Evolutionary conservation across 2,797 vertebrate species (phyloP).

Genomic region (Semotilus atromaculatus): DNA sequence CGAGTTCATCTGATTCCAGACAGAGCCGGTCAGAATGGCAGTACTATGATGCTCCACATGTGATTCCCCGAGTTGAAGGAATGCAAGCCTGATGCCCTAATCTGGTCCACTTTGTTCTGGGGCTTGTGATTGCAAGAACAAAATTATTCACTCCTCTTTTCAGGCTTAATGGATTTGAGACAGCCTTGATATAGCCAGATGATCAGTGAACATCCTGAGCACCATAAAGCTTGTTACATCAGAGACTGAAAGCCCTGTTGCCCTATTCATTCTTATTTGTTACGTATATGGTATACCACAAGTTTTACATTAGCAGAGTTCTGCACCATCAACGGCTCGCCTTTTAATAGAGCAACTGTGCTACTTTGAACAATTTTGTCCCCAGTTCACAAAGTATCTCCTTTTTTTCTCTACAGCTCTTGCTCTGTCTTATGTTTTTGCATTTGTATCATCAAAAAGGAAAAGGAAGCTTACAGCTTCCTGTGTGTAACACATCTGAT

Average conservation of each 20-base stretch:
- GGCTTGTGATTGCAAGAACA: constrained; percentile 24
- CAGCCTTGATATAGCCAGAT: constrained; percentile 4
- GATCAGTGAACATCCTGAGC: constrained; percentile 30
- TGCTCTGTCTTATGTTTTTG: constrained; percentile 34
- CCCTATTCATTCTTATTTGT: background rate
- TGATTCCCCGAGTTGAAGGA: constrained; percentile 26
- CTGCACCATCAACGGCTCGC: background rate
- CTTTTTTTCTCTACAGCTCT: constrained; percentile 31
- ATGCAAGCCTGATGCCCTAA: constrained; percentile 33
- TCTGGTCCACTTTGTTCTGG: constrained; percentile 20
- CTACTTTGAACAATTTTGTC: constrained; percentile 30
- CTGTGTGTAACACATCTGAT: constrained; percentile 42
- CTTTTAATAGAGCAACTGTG: constrained; percentile 36
- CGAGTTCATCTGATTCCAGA: background rate
- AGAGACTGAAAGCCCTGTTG: constrained; percentile 15
- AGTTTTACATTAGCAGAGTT: background rate
- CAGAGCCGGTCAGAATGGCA: background rate
- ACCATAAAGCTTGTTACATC: constrained; percentile 45
- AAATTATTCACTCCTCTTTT: constrained; percentile 37
- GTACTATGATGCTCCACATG: background rate
- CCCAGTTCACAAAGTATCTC: constrained; percentile 14
- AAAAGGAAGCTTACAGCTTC: constrained; percentile 48
- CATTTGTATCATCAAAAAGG: constrained; percentile 35
- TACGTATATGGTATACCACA: background rate
- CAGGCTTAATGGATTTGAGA: constrained; percentile 30